Evolutionary conservation across 2,113 vertebrate species (phyloP), one percentile per base, ranked within the genome.

Genomic region (Sclerurus mexicanus): DNA sequence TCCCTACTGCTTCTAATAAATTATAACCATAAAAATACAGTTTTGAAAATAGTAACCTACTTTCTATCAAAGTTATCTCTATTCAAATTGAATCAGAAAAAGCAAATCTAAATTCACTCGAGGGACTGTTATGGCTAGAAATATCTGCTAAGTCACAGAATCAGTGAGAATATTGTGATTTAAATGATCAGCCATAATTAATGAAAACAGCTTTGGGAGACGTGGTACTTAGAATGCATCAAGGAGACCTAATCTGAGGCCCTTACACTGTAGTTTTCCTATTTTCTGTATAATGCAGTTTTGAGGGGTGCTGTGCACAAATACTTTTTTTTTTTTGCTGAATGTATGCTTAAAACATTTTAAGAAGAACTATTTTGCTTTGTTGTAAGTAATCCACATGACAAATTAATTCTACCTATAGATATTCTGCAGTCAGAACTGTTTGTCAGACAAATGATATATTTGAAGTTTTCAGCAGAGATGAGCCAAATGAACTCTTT

Each of bases 1-100:
- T 95, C 44, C 92, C 80, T 82, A 71, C 55, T 93, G 69, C 87
- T 90, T 73, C 86, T 85, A 91, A 91, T 96, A 96, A 93, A 93
- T 95, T 80, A 60, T 77, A 90, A 31, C 81, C 44, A 47, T 89
- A 95, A 92, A 97, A 97, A 72, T 84, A 85, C 20, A 59, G 35
- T 50, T 91, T 79, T 91, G 67, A 87, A 94, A 93, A 82, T 77
- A 88, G 33, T 74, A 50, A 85, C 60, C 79, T 88, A 90, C 47
- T 90, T 91, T 63, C 52, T 91, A 80, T 92, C 82, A 77, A 78
- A 73, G 33, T 91, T 74, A 76, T 81, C 86, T 85, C 5, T 81
- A 56, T 92, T 86, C 63, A 79, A 73, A 85, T 50, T 91, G 75
- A 74, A 40, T 85, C 71, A 86, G 64, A 77, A 69, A 94, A 94